phyloP scores from a whole-genome alignment of 2,888 invertebrate species.

The Andrena trimmerana region DNA sequence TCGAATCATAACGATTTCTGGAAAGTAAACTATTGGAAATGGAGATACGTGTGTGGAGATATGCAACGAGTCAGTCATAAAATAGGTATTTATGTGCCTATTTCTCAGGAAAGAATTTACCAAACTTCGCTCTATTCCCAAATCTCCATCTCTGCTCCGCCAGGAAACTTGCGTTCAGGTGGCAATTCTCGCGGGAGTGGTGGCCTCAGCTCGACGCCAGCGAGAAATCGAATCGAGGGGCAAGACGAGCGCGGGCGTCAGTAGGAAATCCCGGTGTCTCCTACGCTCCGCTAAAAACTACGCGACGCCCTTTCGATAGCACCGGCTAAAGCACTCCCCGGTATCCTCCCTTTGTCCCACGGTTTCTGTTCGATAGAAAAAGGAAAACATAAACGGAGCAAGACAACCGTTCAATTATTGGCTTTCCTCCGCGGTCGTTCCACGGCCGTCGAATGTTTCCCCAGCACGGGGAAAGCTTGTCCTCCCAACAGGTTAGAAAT shows the following conservation, averaged over 20 bases:
- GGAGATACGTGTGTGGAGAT: too few species aligned
- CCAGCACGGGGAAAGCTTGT: not conserved
- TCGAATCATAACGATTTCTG: too few species aligned
- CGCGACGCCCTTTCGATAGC: not conserved
- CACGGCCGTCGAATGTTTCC: conserved; percentile 19
- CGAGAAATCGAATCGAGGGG: not conserved
- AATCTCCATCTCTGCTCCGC: too few species aligned
- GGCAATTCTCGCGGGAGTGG: too few species aligned
- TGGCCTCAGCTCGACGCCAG: too few species aligned
- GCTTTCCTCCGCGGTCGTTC: not conserved
- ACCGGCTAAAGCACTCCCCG: not conserved
- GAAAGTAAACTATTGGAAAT: too few species aligned
- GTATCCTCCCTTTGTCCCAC: not conserved
- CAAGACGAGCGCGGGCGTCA: too few species aligned
- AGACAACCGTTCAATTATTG: conserved; percentile 15
- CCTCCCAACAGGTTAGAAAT: conserved; percentile 22
- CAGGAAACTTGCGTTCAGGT: too few species aligned
- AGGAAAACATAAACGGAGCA: not conserved
- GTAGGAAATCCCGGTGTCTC: not conserved
- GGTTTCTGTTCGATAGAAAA: not conserved
- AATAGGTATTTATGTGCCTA: too few species aligned
- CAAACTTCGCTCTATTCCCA: too few species aligned
- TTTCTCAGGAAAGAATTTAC: too few species aligned
- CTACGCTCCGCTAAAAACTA: not conserved
- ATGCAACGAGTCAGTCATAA: too few species aligned